Base-by-base conservation (phyloP, 1,140 invertebrate species). In the Hesperophylax magnus region DNA sequence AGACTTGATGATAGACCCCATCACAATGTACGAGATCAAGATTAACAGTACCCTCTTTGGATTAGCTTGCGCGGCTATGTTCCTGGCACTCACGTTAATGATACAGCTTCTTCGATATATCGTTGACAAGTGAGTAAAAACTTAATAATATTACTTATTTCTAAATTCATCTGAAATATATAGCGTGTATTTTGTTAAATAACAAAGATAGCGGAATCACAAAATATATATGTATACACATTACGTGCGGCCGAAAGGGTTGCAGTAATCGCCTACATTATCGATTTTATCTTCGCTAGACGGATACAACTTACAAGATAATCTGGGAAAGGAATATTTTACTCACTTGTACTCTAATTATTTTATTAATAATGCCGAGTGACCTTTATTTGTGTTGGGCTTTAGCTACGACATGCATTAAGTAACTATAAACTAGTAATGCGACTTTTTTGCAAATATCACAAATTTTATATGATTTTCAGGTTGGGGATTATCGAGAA, bases 1-100 rank as follows among this genome's bases (percentile, higher is more conserved):
- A 22, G 92, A 93, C 31, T 89, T 97, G 11, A 94, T 93, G 82
- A 94, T 97, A 86, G 95, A 97, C 88, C 95, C 95, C 4, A 93
- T 95, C 85, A 95, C 95, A 65, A 93, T 96, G 89, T 93, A 93
- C 84, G 92, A 94, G 77, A 94, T 97, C 27, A 95, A 97, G 87
- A 93, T 98, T 56, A 91, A 94, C 76, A 97, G 96, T 87, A 92
- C 98, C 63, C 85, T 96, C 18, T 94, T 96, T 79, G 97, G 97
- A 39, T 92, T 94, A 14, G 91, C 93, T 22, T 93, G 94, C 85
- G 96, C 97, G 9, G 92, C 92, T 15, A 92, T 90, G 60, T 98
- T 98, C 88, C 92, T 98, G 24, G 89, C 93, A 47, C 84, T 96
- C 54, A 97, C 96, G 0, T 89, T 97, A 17, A 85, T 96, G 58